These are phyloP conservation scores for Pholis gunnellus DNA, from an alignment of 2,113 vertebrate genomes.

Conservation along the genomic window DNA sequence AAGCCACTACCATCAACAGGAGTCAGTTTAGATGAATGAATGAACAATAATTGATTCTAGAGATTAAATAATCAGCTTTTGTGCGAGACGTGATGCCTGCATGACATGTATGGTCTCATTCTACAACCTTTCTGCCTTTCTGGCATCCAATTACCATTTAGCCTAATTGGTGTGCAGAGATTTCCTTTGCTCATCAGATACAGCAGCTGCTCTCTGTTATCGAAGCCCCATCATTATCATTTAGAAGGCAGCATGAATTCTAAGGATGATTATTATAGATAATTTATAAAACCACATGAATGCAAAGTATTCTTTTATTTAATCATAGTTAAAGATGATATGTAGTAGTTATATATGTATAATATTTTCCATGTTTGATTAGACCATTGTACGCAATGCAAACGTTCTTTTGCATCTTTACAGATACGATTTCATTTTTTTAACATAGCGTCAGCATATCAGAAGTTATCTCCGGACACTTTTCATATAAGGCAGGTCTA, in stretches of 20 bases:
- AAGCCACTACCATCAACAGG: no score
- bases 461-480: no score
- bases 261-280: background rate
- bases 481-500: no score
- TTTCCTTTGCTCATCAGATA: background rate
- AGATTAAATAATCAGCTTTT: background rate
- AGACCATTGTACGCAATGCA: background rate
- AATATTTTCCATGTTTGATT: background rate
- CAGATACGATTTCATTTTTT: background rate
- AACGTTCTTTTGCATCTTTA: background rate
- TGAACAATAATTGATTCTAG: background rate
- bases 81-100: no score
- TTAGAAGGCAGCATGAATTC: background rate
- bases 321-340: no score
- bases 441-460: no score
- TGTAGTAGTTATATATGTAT: no score
- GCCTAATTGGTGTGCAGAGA: background rate
- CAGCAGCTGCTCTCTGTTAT: background rate
- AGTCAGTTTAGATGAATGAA: background rate
- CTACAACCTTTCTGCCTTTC: background rate
- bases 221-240: background rate
- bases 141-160: conserved; percentile 11
- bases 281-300: background rate
- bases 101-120: background rate
- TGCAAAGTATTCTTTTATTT: background rate